A percentile compares a stretch with the other conserved stretches of the same genome.
These are phyloP conservation scores for Calephelis perditalis DNA, from an alignment of 2,888 invertebrate genomes.

Conservation along the genomic window DNA sequence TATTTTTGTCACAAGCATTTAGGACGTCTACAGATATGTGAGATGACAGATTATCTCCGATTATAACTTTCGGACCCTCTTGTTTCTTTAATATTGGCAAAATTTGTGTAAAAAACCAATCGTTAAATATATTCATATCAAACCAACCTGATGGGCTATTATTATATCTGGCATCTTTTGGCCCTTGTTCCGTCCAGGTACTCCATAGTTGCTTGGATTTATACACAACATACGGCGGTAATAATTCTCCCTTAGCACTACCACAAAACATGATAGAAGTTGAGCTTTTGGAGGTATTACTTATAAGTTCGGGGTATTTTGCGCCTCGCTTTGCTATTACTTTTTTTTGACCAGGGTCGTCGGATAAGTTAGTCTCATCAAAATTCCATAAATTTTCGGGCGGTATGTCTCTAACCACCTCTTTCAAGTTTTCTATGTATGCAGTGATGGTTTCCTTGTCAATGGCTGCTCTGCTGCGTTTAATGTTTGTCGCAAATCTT, in stretches of 20 bases:
- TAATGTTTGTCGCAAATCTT: too few species aligned
- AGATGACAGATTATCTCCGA: slow-evolving; percentile 39
- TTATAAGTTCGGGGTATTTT: slow-evolving; percentile 42
- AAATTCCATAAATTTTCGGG: slow-evolving; percentile 23
- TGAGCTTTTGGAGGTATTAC: slow-evolving; percentile 38
- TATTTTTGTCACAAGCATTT: slow-evolving; percentile 36
- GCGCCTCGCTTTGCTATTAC: slow-evolving; percentile 35
- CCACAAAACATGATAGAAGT: slow-evolving; percentile 45
- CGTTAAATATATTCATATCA: slow-evolving; percentile 29
- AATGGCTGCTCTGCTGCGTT: slow-evolving; percentile 27
- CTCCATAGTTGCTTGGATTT: slow-evolving; percentile 41
- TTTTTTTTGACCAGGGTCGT: slow-evolving; percentile 29
- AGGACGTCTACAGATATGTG: slow-evolving; percentile 33
- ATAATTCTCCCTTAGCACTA: slow-evolving; percentile 32
- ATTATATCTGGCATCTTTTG: slow-evolving; percentile 38
- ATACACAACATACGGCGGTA: slow-evolving; percentile 47
- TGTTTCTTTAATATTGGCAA: slow-evolving; percentile 28
- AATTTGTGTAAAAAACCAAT: slow-evolving; percentile 22
- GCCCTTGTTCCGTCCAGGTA: slow-evolving; percentile 38
- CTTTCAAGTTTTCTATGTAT: slow-evolving; percentile 27
- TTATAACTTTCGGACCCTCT: slow-evolving; percentile 30
- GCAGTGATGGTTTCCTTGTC: slow-evolving; percentile 25
- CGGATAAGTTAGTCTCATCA: slow-evolving; percentile 5
- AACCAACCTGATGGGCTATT: slow-evolving; percentile 33
- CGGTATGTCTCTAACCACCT: slow-evolving; percentile 25